A percentile compares a stretch with the other conserved stretches of the same genome.
Evolutionary conservation across 1,140 invertebrate genomes (phyloP).

Genomic region (Drosophila truncata): DNA sequence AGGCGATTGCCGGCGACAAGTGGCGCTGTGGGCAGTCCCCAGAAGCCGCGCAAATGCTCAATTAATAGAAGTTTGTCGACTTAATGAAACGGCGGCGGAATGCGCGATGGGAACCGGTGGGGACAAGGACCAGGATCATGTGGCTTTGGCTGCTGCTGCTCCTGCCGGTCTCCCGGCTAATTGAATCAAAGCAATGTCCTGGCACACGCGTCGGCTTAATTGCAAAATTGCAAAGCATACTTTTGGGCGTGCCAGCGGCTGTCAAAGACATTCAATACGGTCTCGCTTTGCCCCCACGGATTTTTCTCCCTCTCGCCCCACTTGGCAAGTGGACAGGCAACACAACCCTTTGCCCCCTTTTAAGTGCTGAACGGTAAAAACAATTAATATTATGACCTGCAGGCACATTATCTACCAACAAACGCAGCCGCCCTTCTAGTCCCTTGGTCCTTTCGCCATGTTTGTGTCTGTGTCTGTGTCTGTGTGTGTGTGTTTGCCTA

Average conservation of each 20-base stretch:
- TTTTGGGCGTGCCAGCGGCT: constrained; percentile 61
- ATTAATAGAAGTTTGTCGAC: constrained; percentile 76
- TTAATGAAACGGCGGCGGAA: constrained; percentile 66
- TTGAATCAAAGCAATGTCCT: constrained; percentile 75
- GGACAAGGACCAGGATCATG: constrained; percentile 66
- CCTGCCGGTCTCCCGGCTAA: constrained; percentile 51
- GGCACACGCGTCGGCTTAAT: constrained; percentile 66
- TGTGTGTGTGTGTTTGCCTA: constrained; percentile 58
- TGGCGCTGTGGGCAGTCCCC: constrained; percentile 67
- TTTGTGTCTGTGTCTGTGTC: neutral
- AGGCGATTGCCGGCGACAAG: constrained; percentile 71
- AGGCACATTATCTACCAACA: constrained; percentile 71
- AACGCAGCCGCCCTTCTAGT: constrained; percentile 3
- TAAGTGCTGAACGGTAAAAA: constrained; percentile 69
- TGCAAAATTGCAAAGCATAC: constrained; percentile 77
- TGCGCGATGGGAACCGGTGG: neutral
- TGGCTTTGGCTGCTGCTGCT: constrained; percentile 45
- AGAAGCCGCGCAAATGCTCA: constrained; percentile 76
- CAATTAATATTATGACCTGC: constrained; percentile 82
- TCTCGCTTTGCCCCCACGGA: constrained; percentile 4
- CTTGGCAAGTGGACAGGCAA: constrained; percentile 28
- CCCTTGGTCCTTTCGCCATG: constrained; percentile 14
- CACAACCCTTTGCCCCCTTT: constrained; percentile 61
- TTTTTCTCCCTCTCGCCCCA: neutral
- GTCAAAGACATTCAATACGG: constrained; percentile 74